These are phyloP conservation scores for Melinaea marsaeus DNA, from an alignment of 2,888 invertebrate species.

Conservation along the genomic window DNA sequence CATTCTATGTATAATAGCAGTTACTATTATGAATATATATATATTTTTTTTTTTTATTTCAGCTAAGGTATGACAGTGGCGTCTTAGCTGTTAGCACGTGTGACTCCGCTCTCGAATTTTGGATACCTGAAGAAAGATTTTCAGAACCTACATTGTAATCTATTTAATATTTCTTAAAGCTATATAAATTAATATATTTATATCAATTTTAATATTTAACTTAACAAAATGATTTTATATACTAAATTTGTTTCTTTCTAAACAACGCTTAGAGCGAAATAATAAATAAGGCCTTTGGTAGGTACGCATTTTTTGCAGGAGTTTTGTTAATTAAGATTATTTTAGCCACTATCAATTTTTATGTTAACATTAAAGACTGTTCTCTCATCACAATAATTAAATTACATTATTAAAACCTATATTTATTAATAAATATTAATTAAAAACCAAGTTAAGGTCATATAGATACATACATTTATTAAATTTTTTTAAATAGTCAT, in stretches of 20 bases:
- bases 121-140: conserved; percentile 61
- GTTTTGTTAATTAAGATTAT: too few relatives aligned
- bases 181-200: conserved; percentile 8
- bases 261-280: neutral
- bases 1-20: too few relatives aligned
- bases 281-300: too few relatives aligned
- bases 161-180: conserved; percentile 6
- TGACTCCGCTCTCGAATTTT: conserved; percentile 71
- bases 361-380: too few relatives aligned
- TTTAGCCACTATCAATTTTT: too few relatives aligned
- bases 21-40: neutral
- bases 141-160: conserved; percentile 18
- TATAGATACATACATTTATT: too few relatives aligned
- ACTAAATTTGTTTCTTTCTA: neutral
- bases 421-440: too few relatives aligned
- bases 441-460: too few relatives aligned
- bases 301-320: too few relatives aligned
- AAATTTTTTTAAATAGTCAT: too few relatives aligned
- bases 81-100: conserved; percentile 72
- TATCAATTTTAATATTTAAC: neutral
- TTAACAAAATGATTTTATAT: neutral
- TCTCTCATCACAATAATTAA: too few relatives aligned
- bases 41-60: conserved; percentile 41
- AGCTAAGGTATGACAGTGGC: conserved; percentile 69
- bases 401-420: too few relatives aligned